A percentile compares a stretch with the other conserved stretches of the same genome.
These are phyloP conservation scores for Drepanosiphum platanoidis DNA, from an alignment of 2,888 invertebrate species.

Conservation along the genomic window DNA sequence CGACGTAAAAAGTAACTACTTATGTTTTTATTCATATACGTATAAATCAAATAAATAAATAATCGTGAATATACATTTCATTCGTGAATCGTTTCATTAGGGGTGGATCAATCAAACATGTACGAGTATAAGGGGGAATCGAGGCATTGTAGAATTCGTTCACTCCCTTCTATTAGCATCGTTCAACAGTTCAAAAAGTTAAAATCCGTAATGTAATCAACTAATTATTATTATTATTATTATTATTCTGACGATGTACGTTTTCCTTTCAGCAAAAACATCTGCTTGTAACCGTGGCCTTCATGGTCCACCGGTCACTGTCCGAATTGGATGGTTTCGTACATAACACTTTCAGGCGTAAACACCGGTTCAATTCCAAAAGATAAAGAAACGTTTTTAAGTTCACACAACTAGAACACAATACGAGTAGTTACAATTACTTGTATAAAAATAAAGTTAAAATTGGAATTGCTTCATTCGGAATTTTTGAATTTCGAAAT, in stretches of 20 bases:
- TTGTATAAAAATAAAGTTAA: background rate
- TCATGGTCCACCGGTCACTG: constrained; percentile 47
- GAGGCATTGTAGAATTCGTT: background rate
- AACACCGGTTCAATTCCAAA: background rate
- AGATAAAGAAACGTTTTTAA: constrained; percentile 12
- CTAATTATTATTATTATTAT: constrained; percentile 26
- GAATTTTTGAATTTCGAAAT: no score
- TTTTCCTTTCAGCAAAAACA: constrained; percentile 51
- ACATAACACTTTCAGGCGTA: constrained; percentile 7
- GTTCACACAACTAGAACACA: background rate
- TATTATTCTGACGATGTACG: constrained; percentile 36
- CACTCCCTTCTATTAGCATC: background rate
- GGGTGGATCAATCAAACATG: constrained; percentile 40
- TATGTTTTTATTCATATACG: background rate
- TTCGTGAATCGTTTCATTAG: background rate
- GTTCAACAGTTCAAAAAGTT: background rate
- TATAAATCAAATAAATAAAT: background rate
- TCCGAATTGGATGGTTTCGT: constrained; percentile 43
- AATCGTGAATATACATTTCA: background rate
- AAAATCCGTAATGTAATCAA: constrained; percentile 13
- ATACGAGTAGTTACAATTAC: background rate
- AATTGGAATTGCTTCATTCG: background rate
- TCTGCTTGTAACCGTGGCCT: constrained; percentile 52
- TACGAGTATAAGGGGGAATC: background rate
- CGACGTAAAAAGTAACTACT: no score